phyloP scores from a whole-genome alignment of 2,113 vertebrate genomes.

The Oncorhynchus kisutch region DNA sequence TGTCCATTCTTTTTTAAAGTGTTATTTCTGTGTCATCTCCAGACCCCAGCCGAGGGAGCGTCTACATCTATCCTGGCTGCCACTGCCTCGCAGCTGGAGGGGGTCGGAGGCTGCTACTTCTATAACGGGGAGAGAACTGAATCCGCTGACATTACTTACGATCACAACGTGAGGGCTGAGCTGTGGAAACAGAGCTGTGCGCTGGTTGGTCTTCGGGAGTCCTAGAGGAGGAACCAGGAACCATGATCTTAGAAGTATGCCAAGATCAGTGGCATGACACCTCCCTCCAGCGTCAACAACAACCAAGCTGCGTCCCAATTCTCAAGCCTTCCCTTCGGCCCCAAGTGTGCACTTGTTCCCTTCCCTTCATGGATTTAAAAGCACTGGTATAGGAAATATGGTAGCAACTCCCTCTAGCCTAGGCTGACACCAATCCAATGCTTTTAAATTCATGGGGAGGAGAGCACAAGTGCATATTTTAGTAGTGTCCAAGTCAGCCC shows the following conservation, averaged over 20 bases:
- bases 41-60: constrained; percentile 87
- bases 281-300: too few species aligned
- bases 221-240: neutral
- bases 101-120: constrained; percentile 81
- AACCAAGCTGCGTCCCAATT: too few species aligned
- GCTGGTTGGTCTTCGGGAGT: constrained; percentile 70
- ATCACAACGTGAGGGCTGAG: constrained; percentile 74
- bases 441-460: too few species aligned
- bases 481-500: neutral
- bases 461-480: too few species aligned
- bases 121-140: constrained; percentile 79
- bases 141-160: constrained; percentile 73
- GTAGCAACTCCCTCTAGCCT: too few species aligned
- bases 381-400: too few species aligned
- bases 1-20: constrained; percentile 37
- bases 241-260: neutral
- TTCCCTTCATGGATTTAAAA: too few species aligned
- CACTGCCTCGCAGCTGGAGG: constrained; percentile 77
- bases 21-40: constrained; percentile 41
- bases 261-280: too few species aligned
- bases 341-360: too few species aligned
- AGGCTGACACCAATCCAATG: too few species aligned
- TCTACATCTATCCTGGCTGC: constrained; percentile 79
- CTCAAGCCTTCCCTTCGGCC: too few species aligned
- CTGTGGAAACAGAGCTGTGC: constrained; percentile 85